A percentile compares a stretch with the other conserved stretches of the same genome.
These are phyloP conservation scores for Patella depressa DNA, from an alignment of 2,888 invertebrate genomes.

Conservation along the genomic window DNA sequence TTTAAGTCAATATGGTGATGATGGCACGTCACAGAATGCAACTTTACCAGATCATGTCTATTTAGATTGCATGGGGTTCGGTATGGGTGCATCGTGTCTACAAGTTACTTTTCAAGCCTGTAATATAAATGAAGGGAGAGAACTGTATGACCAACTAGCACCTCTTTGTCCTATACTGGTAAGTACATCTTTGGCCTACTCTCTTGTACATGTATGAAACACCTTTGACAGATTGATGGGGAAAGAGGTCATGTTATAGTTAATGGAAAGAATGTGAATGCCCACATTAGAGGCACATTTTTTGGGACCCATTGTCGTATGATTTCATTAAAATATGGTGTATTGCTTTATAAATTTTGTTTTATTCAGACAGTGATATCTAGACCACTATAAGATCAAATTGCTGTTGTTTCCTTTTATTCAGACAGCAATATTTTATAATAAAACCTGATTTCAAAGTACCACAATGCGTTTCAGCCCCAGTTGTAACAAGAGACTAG, in stretches of 20 bases:
- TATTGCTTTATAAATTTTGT: too few relatives aligned
- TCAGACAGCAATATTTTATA: too few relatives aligned
- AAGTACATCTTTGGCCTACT: conserved; percentile 48
- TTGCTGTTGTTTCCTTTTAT: too few relatives aligned
- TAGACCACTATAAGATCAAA: too few relatives aligned
- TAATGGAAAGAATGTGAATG: not conserved
- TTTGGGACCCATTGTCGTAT: too few relatives aligned
- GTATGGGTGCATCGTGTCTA: conserved; percentile 97
- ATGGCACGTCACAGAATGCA: conserved; percentile 75
- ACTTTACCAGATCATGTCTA: conserved; percentile 92
- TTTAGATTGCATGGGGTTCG: conserved; percentile 98
- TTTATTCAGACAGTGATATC: too few relatives aligned
- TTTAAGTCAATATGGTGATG: conserved; percentile 75
- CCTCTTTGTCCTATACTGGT: conserved; percentile 98
- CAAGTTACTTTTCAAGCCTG: conserved; percentile 92
- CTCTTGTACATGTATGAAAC: not conserved
- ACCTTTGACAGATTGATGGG: not conserved
- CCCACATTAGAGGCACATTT: not conserved
- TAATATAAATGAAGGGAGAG: conserved; percentile 94
- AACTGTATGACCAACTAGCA: conserved; percentile 96
- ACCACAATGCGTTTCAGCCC: too few relatives aligned
- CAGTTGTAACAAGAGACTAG: too few relatives aligned
- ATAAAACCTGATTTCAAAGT: too few relatives aligned
- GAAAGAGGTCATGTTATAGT: not conserved
- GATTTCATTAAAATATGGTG: too few relatives aligned